A percentile compares a stretch with the other conserved stretches of the same genome.
phyloP scores from a whole-genome alignment of 2,797 vertebrate genomes.

The Malacoraja senta region DNA sequence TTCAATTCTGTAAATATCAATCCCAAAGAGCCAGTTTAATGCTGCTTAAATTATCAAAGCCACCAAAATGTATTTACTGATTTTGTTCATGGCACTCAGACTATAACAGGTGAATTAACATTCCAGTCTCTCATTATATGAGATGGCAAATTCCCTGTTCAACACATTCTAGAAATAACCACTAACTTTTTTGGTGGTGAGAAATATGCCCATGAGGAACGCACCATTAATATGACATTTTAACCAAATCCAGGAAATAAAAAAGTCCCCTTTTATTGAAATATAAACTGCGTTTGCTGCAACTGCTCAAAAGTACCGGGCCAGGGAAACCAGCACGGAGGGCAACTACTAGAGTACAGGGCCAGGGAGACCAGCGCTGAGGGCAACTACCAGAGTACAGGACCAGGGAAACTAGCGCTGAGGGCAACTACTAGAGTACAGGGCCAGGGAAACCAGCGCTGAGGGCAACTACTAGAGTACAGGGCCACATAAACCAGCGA shows the following conservation, averaged over 20 bases:
- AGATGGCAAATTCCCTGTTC: background rate
- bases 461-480: background rate
- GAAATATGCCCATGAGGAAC: background rate
- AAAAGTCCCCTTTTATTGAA: background rate
- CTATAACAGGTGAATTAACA: background rate
- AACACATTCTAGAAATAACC: background rate
- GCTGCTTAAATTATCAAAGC: background rate
- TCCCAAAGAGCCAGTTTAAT: background rate
- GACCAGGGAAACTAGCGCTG: background rate
- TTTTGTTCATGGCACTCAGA: background rate
- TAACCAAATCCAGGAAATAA: background rate
- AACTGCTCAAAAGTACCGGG: background rate
- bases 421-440: background rate
- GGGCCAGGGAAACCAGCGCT: too few relatives aligned
- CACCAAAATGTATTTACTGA: background rate
- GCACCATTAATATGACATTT: background rate
- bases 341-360: background rate
- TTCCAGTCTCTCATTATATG: background rate
- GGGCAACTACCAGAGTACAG: background rate
- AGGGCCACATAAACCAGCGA: too few relatives aligned
- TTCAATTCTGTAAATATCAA: background rate
- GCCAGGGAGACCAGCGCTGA: background rate
- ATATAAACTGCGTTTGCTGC: background rate
- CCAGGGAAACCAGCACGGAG: background rate
- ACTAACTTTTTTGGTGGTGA: background rate